Evolutionary conservation across 92 coral and sea anemone species (phyloP).

Genomic region (Hydrozoanthus gracilis): DNA sequence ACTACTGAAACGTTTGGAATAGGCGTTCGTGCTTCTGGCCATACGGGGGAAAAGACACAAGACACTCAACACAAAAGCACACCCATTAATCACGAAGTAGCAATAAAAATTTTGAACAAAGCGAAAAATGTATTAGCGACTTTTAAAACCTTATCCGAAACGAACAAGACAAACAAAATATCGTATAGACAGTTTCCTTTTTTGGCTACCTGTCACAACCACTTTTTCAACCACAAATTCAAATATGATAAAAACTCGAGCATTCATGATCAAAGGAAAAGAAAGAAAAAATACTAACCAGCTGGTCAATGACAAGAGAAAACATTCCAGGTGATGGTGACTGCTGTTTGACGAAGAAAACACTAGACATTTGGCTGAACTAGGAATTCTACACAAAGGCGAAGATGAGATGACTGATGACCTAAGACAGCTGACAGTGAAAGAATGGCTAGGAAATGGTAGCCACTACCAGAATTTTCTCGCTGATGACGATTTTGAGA

Average conservation of each 20-base stretch:
- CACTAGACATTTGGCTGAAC: conserved; percentile 4
- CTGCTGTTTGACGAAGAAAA: conserved; percentile 14
- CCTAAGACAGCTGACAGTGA: conserved; percentile 36
- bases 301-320: conserved; percentile 55
- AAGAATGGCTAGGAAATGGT: conserved; percentile 42
- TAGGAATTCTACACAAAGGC: conserved; percentile 24
- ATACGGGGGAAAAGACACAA: no score
- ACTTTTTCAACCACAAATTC: conserved; percentile 28
- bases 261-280: conserved; percentile 42
- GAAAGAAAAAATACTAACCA: conserved; percentile 32
- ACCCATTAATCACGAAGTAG: no score
- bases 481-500: conserved; percentile 28
- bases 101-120: no score
- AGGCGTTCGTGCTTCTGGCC: no score
- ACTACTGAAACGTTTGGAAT: no score
- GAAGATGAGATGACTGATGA: conserved; percentile 23
- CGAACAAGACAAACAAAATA: no score
- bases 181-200: background rate
- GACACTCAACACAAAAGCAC: no score
- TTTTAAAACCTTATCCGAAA: no score
- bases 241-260: conserved; percentile 8
- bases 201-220: conserved; percentile 13
- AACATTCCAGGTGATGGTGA: conserved; percentile 10
- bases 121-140: no score
- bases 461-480: conserved; percentile 24